Conservation (phyloP, 2,888 invertebrate species). For the Ormyrus labotus region DNA sequence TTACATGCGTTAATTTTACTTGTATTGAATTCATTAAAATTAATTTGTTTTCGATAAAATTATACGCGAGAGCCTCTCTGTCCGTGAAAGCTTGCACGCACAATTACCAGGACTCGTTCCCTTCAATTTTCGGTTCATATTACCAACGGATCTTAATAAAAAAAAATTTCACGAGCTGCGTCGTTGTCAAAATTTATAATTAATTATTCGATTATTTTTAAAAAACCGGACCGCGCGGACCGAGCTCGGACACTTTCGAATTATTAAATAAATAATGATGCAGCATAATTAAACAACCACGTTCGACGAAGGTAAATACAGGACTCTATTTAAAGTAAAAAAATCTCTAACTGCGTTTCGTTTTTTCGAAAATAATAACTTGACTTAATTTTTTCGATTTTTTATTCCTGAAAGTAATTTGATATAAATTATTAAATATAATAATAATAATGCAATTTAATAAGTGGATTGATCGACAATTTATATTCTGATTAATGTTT, state of each 20-base stretch:
- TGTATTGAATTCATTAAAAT: slow-evolving; percentile 49
- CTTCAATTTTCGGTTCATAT: slow-evolving; percentile 25
- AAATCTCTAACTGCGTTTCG: no score
- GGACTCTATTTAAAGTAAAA: no score
- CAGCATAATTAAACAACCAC: background rate
- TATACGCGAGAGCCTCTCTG: background rate
- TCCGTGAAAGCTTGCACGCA: background rate
- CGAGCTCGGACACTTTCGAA: no score
- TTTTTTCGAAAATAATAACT: no score
- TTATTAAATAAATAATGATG: background rate
- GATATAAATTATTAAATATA: no score
- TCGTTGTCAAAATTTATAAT: slow-evolving; percentile 19
- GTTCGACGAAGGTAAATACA: no score
- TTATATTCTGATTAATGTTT: no score
- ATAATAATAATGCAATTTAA: no score
- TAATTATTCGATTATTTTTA: slow-evolving; percentile 26
- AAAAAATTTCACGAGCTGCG: slow-evolving; percentile 14
- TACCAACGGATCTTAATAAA: slow-evolving; percentile 26
- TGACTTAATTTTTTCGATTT: no score
- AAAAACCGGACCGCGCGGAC: slow-evolving; percentile 5
- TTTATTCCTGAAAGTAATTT: no score
- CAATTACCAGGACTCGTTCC: slow-evolving; percentile 36
- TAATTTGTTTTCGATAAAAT: slow-evolving; percentile 45
- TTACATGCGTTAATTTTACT: slow-evolving; percentile 46
- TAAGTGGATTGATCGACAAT: no score